phyloP scores from a whole-genome alignment of 2,797 vertebrate genomes.

The Sciurus carolinensis region DNA sequence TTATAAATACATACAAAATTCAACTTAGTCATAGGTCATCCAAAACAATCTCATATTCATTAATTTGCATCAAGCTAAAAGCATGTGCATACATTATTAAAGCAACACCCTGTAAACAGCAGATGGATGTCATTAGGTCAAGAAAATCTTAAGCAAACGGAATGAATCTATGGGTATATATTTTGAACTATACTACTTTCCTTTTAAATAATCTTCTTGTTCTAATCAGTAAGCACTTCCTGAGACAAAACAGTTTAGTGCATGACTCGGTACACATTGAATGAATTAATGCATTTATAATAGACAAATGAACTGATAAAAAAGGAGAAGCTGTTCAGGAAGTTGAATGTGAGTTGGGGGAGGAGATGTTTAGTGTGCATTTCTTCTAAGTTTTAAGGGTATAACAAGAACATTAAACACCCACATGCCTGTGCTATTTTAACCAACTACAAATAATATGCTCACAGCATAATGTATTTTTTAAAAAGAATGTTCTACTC shows the following conservation, averaged over 20 bases:
- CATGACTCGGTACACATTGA: not conserved
- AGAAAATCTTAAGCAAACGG: constrained; percentile 15
- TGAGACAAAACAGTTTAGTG: not conserved
- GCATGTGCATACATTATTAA: not conserved
- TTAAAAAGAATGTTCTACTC: constrained; percentile 63
- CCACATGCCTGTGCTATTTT: constrained; percentile 64
- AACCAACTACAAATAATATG: constrained; percentile 72
- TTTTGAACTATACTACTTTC: not conserved
- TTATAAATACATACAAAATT: not conserved
- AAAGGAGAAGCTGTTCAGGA: not conserved
- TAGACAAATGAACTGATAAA: not conserved
- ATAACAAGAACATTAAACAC: constrained; percentile 67
- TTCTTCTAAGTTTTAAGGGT: constrained; percentile 45
- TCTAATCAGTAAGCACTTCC: not conserved
- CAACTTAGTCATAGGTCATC: not conserved
- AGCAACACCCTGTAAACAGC: not conserved
- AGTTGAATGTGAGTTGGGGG: not conserved
- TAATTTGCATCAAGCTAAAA: not conserved
- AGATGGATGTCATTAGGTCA: not conserved
- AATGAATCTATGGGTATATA: not conserved
- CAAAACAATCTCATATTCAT: not conserved
- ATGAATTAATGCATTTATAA: not conserved
- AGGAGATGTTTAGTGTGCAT: not conserved
- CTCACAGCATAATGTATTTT: constrained; percentile 60
- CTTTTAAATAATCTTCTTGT: not conserved